Evolutionary conservation across 1,140 invertebrate species (phyloP).

Genomic region (Sweltsa coloradensis): DNA sequence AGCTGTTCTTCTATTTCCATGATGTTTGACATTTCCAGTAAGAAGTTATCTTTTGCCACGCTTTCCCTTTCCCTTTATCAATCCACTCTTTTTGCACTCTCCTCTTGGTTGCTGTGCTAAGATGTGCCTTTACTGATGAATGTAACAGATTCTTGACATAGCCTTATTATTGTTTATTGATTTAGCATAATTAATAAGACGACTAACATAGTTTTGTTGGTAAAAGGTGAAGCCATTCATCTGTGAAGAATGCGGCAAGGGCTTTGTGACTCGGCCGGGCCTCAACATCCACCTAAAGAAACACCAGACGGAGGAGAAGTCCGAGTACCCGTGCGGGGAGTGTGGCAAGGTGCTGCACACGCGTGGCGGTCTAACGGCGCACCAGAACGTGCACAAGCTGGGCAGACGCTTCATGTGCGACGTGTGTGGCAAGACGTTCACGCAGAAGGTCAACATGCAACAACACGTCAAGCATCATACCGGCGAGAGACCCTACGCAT

Average conservation of each 20-base stretch:
- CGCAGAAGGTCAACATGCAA: conserved; percentile 36
- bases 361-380: conserved; percentile 33
- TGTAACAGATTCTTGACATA: no score
- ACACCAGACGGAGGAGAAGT: conserved; percentile 27
- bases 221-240: conserved; percentile 23
- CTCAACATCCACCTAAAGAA: conserved; percentile 27
- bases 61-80: no score
- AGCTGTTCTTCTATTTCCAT: no score
- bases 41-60: no score
- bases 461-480: conserved; percentile 39
- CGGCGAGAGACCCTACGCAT: conserved; percentile 46
- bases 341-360: conserved; percentile 39
- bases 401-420: conserved; percentile 34
- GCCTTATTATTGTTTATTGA: no score
- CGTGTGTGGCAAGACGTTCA: conserved; percentile 37
- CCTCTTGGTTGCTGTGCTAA: no score
- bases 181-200: no score
- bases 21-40: no score
- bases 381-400: conserved; percentile 34
- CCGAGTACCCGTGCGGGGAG: conserved; percentile 32
- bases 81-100: no score
- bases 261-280: conserved; percentile 26
- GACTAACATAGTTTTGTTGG: no score
- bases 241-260: conserved; percentile 28
- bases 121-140: no score